phyloP scores from a whole-genome alignment of 92 coral and sea anemone genomes.

The Meandrina meandrites region DNA sequence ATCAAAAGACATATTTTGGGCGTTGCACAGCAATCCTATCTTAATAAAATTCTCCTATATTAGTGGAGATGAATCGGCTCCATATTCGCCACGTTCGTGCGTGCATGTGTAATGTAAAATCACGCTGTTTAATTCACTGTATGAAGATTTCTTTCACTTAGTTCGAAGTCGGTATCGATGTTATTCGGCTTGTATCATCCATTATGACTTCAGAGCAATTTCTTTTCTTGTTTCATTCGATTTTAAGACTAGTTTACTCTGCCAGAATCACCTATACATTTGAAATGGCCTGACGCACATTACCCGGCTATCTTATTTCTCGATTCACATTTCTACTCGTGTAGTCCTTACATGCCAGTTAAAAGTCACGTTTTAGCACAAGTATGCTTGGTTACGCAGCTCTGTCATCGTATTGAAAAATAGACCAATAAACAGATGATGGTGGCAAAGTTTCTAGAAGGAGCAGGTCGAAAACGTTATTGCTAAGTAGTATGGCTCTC shows the following conservation, averaged over 20 bases:
- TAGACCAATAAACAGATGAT: not conserved
- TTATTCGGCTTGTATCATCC: too few species aligned
- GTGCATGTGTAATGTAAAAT: too few species aligned
- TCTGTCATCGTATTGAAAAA: not conserved
- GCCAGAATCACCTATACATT: too few species aligned
- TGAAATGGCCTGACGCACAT: not conserved
- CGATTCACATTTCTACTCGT: not conserved
- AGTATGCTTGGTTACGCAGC: slow-evolving; percentile 2
- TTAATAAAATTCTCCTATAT: too few species aligned
- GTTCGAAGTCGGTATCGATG: not conserved
- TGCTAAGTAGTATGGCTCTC: not conserved
- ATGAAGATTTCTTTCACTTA: too few species aligned
- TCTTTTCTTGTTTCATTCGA: not conserved
- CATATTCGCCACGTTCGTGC: too few species aligned
- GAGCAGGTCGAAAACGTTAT: not conserved
- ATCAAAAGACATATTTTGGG: too few species aligned
- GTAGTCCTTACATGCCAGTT: not conserved
- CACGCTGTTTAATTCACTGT: too few species aligned
- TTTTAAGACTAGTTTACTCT: not conserved
- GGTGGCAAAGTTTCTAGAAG: not conserved
- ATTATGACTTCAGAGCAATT: too few species aligned
- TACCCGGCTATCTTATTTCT: not conserved
- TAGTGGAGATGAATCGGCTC: too few species aligned
- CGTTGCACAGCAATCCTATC: too few species aligned
- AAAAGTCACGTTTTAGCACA: slow-evolving; percentile 1